phyloP scores from a whole-genome alignment of 2,888 invertebrate genomes.

The Pterostichus niger region DNA sequence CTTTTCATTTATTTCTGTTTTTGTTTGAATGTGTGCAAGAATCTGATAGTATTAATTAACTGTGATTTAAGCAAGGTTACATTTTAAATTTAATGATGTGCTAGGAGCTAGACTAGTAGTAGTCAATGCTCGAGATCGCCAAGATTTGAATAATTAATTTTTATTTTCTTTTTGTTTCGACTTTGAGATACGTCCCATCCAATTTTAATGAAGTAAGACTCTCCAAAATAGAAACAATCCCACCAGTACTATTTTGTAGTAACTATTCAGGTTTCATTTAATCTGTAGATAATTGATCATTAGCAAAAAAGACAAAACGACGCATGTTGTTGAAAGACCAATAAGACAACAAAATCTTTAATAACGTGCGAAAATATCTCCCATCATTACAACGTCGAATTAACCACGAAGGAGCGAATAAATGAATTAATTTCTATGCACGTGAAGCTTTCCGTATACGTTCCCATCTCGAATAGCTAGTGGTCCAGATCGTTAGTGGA shows the following conservation, averaged over 20 bases:
- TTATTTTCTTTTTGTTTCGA: neutral
- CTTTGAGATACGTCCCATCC: no score
- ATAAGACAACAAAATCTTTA: neutral
- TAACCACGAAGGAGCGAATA: conserved; percentile 11
- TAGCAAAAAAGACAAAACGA: neutral
- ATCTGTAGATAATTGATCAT: neutral
- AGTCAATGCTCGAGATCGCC: neutral
- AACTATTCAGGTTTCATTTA: neutral
- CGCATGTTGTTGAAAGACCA: no score
- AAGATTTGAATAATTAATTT: conserved; percentile 8
- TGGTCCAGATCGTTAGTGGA: neutral
- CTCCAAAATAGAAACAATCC: no score
- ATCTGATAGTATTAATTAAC: conserved; percentile 49
- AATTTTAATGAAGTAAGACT: no score
- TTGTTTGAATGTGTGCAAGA: conserved; percentile 32
- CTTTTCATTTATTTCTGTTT: conserved; percentile 42
- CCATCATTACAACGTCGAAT: conserved; percentile 8
- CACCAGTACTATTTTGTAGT: neutral
- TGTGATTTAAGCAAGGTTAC: conserved; percentile 49
- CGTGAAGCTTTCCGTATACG: conserved; percentile 6
- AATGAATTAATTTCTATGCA: conserved; percentile 29
- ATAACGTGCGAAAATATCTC: conserved; percentile 18
- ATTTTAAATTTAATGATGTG: conserved; percentile 41
- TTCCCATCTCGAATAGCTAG: neutral
- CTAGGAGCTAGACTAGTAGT: neutral